phyloP scores from a whole-genome alignment of 2,888 invertebrate genomes.

The Synergus laeviventris region DNA sequence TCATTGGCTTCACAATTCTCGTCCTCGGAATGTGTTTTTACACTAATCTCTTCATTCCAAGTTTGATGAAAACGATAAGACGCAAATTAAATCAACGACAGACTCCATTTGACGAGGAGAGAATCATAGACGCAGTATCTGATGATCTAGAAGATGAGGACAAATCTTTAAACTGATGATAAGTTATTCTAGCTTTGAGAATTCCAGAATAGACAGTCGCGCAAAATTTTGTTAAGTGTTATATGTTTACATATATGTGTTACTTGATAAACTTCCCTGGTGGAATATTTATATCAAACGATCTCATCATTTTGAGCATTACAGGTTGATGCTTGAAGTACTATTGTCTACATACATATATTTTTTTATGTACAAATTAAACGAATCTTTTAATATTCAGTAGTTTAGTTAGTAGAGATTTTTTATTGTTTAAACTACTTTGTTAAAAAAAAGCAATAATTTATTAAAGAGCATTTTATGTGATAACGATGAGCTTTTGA shows the following conservation, averaged over 20 bases:
- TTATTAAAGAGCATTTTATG: not conserved
- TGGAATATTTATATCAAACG: not conserved
- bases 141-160: slow-evolving; percentile 63
- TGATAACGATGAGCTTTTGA: not conserved
- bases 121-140: slow-evolving; percentile 68
- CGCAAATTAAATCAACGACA: slow-evolving; percentile 57
- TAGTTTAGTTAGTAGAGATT: not conserved
- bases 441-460: not conserved
- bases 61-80: slow-evolving; percentile 63
- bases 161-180: slow-evolving; percentile 1
- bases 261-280: not conserved
- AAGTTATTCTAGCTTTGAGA: not conserved
- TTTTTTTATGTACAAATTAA: not conserved
- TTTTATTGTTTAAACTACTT: not conserved
- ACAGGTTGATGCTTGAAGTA: not conserved
- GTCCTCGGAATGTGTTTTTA: slow-evolving; percentile 90
- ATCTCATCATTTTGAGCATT: not conserved
- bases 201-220: not conserved
- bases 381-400: not conserved
- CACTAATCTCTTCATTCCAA: slow-evolving; percentile 80
- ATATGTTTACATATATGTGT: not conserved
- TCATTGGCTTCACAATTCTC: slow-evolving; percentile 87
- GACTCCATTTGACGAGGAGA: slow-evolving; percentile 64
- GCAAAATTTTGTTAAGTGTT: not conserved
- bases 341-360: not conserved